Conservation (phyloP, 2,888 invertebrate species). For the Chouioia cunea region DNA sequence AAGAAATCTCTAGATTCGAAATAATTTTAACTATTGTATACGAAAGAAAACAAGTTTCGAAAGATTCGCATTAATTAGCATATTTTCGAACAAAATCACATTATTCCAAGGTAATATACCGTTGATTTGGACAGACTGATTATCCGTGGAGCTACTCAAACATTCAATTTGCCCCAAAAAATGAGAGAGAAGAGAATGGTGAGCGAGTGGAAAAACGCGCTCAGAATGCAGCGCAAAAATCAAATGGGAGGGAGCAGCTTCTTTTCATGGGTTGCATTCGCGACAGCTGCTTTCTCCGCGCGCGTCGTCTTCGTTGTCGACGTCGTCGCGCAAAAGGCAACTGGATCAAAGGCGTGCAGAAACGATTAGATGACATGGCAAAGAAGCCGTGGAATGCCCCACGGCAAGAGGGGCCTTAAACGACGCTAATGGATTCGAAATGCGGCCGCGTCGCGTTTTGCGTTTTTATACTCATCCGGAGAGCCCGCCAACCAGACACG, state of each 20-base stretch:
- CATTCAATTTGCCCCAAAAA: too few species aligned
- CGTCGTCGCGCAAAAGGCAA: background rate
- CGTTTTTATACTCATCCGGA: background rate
- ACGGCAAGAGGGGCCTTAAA: slow-evolving; percentile 5
- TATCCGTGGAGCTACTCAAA: too few species aligned
- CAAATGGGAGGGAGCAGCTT: background rate
- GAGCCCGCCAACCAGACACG: too few species aligned
- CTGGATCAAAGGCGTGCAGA: slow-evolving; percentile 35
- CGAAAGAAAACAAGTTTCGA: too few species aligned
- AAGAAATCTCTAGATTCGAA: too few species aligned
- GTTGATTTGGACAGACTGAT: too few species aligned
- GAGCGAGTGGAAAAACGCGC: slow-evolving; percentile 2
- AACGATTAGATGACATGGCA: slow-evolving; percentile 44
- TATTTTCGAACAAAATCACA: too few species aligned
- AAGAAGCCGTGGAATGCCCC: slow-evolving; percentile 49
- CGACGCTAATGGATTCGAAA: slow-evolving; percentile 25
- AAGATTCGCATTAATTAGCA: too few species aligned
- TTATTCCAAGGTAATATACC: too few species aligned
- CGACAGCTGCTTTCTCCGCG: slow-evolving; percentile 15
- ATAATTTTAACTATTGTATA: too few species aligned
- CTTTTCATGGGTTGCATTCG: slow-evolving; percentile 10
- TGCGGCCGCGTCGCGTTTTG: slow-evolving; percentile 7
- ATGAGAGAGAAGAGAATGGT: background rate
- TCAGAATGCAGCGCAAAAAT: slow-evolving; percentile 41
- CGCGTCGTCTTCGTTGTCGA: background rate